Evolutionary conservation across 2,797 vertebrate genomes (phyloP).

Genomic region (Anas bernieri): DNA sequence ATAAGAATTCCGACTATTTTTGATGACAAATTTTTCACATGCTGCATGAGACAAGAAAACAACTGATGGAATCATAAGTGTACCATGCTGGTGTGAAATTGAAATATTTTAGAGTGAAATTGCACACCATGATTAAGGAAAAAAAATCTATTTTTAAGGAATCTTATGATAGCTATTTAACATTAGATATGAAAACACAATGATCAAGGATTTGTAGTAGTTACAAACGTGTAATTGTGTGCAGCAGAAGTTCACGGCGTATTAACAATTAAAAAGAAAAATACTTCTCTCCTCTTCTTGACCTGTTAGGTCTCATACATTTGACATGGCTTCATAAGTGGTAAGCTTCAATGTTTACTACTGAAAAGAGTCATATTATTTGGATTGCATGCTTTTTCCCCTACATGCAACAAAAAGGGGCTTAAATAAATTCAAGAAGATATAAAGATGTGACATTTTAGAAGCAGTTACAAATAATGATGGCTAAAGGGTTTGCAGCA

Average conservation of each 20-base stretch:
- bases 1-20: background rate
- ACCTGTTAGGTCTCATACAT: background rate
- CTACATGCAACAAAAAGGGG: background rate
- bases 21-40: background rate
- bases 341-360: background rate
- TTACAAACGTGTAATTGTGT: background rate
- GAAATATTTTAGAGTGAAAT: background rate
- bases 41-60: background rate
- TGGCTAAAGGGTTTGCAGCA: background rate
- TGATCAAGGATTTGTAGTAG: background rate
- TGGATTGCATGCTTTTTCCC: background rate
- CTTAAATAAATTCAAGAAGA: background rate
- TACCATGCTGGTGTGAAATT: background rate
- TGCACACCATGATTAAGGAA: background rate
- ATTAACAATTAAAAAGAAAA: background rate
- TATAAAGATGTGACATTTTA: background rate
- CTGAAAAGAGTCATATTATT: background rate
- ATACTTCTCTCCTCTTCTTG: background rate
- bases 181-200: background rate
- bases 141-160: background rate
- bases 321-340: background rate
- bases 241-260: background rate
- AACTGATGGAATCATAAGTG: background rate
- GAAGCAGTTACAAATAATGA: background rate
- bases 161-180: background rate